Evolutionary conservation across 2,797 vertebrate genomes (phyloP).

Genomic region (Setipinna tenuifilis): DNA sequence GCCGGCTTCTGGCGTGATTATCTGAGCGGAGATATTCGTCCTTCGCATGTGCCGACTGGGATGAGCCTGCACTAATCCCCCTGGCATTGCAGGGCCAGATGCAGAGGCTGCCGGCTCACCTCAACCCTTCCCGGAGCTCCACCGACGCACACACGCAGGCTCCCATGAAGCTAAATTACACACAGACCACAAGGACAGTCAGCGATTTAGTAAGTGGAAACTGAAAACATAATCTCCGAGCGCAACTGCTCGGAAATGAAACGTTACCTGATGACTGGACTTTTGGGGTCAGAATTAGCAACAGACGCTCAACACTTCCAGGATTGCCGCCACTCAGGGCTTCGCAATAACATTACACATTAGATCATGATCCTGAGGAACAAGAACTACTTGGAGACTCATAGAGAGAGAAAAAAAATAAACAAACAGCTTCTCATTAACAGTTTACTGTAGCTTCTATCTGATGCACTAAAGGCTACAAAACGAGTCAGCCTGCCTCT

Average conservation of each 20-base stretch:
- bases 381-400: background rate
- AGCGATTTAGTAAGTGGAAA: constrained; percentile 7
- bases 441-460: background rate
- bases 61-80: background rate
- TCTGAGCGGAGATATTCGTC: background rate
- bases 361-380: background rate
- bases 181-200: background rate
- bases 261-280: constrained; percentile 19
- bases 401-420: background rate
- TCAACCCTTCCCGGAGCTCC: background rate
- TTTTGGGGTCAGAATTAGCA: constrained; percentile 1
- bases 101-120: background rate
- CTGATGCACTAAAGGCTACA: background rate
- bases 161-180: background rate
- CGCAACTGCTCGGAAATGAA: constrained; percentile 3
- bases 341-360: background rate
- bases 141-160: background rate
- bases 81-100: background rate
- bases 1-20: background rate
- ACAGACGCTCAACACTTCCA: background rate
- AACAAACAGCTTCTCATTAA: background rate
- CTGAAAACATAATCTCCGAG: background rate
- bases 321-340: background rate
- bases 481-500: background rate
- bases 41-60: background rate